phyloP scores from a whole-genome alignment of 2,797 vertebrate genomes.

The Sebastes oblongus region DNA sequence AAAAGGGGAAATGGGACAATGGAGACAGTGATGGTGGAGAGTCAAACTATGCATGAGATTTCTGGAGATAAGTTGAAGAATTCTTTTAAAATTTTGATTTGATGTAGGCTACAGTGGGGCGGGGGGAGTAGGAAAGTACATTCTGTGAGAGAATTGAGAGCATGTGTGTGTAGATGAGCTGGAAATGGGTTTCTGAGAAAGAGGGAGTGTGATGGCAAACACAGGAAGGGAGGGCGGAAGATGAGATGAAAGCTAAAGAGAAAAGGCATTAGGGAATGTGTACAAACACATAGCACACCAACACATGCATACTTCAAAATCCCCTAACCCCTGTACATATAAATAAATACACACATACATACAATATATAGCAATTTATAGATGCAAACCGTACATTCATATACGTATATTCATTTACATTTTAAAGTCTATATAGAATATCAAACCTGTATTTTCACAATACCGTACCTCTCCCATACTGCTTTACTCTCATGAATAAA shows the following conservation, averaged over 20 bases:
- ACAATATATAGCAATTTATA: not conserved
- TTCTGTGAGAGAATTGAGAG: slow-evolving; percentile 25
- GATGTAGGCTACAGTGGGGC: not conserved
- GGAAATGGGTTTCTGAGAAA: slow-evolving; percentile 49
- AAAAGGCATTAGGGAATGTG: slow-evolving; percentile 24
- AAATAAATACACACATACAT: not conserved
- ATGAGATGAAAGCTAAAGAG: slow-evolving; percentile 43
- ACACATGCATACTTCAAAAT: not conserved
- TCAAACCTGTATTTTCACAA: slow-evolving; percentile 1
- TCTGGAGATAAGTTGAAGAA: not conserved
- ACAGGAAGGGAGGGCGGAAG: slow-evolving; percentile 15
- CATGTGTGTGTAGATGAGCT: slow-evolving; percentile 31
- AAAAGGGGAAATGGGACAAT: not conserved
- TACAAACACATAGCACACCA: slow-evolving; percentile 4
- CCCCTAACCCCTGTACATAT: not conserved
- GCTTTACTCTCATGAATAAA: slow-evolving; percentile 57
- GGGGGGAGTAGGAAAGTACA: not conserved
- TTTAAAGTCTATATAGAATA: slow-evolving; percentile 1
- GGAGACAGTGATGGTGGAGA: not conserved
- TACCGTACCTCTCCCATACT: not conserved
- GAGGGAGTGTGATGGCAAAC: slow-evolving; percentile 14
- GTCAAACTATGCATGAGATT: slow-evolving; percentile 10
- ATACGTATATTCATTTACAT: not conserved
- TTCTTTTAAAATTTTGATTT: slow-evolving; percentile 31
- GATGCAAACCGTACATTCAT: not conserved